phyloP scores from a whole-genome alignment of 2,113 vertebrate genomes.

The Syrrhaptes paradoxus region DNA sequence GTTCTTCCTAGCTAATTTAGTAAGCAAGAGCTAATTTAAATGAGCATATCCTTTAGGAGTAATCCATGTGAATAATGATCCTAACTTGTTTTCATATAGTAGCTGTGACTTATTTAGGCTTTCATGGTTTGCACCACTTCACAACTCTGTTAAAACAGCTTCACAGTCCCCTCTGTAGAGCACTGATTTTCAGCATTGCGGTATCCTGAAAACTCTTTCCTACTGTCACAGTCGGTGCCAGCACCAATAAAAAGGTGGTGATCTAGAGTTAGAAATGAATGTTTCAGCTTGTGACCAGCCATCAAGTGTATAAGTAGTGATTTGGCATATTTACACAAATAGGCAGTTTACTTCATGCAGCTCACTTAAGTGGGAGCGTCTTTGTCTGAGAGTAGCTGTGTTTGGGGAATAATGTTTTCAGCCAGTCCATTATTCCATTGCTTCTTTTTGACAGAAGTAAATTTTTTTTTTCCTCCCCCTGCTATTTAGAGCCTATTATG shows the following conservation, averaged over 20 bases:
- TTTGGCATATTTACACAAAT: not conserved
- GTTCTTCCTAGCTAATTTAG: constrained; percentile 33
- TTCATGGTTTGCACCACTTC: too few species aligned
- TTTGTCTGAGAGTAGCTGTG: not conserved
- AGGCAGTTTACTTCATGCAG: not conserved
- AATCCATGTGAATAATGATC: not conserved
- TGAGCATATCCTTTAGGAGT: constrained; percentile 11
- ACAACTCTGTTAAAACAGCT: not conserved
- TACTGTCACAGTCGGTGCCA: not conserved
- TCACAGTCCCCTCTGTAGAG: not conserved
- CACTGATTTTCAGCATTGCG: not conserved
- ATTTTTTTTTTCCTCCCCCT: not conserved
- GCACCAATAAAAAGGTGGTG: not conserved
- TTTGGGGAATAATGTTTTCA: not conserved
- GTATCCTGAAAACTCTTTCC: not conserved
- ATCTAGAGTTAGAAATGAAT: not conserved
- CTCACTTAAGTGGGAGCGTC: accelerated
- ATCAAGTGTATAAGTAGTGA: not conserved
- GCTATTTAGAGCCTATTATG: not conserved
- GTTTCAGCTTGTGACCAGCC: not conserved
- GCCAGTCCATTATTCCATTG: not conserved
- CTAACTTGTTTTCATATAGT: not conserved
- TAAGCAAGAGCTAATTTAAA: not conserved
- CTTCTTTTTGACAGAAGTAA: not conserved
- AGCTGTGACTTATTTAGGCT: not conserved